Percentiles rank a stretch among this genome's conserved stretches.
Conservation (phyloP, 2,888 invertebrate species). For the Caenorhabditis zanzibari region DNA sequence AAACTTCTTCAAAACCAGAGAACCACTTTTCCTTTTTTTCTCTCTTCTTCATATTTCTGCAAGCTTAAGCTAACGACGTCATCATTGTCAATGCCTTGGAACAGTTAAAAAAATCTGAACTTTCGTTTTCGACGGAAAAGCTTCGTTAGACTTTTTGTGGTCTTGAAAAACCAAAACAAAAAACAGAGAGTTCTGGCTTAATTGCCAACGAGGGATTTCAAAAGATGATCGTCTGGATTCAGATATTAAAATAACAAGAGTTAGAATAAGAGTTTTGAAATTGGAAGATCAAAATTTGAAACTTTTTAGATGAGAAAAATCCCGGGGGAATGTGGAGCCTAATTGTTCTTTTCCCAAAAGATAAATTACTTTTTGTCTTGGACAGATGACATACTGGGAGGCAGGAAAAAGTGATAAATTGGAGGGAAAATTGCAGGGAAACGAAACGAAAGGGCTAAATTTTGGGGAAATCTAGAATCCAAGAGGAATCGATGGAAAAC, state of each 20-base stretch:
- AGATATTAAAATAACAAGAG: conserved; percentile 11
- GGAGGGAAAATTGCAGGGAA: neutral
- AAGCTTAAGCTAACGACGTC: conserved; percentile 39
- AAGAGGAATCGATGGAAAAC: neutral
- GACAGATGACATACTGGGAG: conserved; percentile 32
- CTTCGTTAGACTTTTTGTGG: too few species aligned
- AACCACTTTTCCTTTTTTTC: conserved; percentile 21
- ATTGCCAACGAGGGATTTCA: conserved; percentile 28
- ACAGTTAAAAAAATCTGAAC: conserved; percentile 15
- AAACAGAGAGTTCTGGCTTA: neutral
- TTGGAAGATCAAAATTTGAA: neutral
- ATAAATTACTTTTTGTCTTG: conserved; percentile 30
- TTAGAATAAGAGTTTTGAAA: neutral
- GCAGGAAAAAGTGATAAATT: conserved; percentile 21
- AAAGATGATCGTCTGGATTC: neutral
- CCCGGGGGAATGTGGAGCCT: conserved; percentile 11
- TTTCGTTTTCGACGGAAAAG: conserved; percentile 10
- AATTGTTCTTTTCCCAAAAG: conserved; percentile 26
- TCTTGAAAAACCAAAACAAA: conserved; percentile 22
- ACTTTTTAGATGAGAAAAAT: conserved; percentile 10
- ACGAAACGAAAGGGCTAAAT: too few species aligned
- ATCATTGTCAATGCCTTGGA: conserved; percentile 27
- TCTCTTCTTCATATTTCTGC: too few species aligned
- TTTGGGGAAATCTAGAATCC: too few species aligned
- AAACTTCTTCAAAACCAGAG: conserved; percentile 21